Evolutionary conservation across 2,113 vertebrate genomes (phyloP).

Genomic region (Paramisgurnus dabryanus): DNA sequence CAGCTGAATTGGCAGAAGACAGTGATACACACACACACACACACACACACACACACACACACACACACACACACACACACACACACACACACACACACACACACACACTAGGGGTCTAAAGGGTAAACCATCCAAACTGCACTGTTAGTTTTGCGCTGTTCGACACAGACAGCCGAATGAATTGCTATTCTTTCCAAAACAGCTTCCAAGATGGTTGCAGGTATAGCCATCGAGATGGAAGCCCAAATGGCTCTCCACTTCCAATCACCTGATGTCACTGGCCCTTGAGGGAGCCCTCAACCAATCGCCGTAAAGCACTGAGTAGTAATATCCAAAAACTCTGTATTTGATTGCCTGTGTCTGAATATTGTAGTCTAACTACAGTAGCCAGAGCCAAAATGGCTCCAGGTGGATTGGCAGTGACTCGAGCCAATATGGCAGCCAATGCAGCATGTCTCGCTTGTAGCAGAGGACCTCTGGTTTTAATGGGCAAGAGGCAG

Average conservation of each 20-base stretch:
- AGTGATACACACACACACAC: not conserved
- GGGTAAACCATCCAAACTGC: not conserved
- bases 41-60: too few species aligned
- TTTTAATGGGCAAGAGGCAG: slow-evolving; percentile 44
- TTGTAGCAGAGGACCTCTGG: slow-evolving; percentile 41
- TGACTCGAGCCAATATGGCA: slow-evolving; percentile 50
- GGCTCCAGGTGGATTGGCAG: slow-evolving; percentile 53
- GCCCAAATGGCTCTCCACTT: slow-evolving; percentile 44
- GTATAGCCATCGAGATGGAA: slow-evolving; percentile 5
- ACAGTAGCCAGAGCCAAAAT: slow-evolving; percentile 44
- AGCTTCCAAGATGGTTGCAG: slow-evolving; percentile 44
- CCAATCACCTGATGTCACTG: slow-evolving; percentile 40
- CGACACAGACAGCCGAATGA: not conserved
- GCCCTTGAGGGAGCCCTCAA: slow-evolving; percentile 42
- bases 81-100: too few species aligned
- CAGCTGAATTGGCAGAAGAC: not conserved
- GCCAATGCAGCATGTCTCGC: slow-evolving; percentile 48
- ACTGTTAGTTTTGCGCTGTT: not conserved
- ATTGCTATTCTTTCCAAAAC: slow-evolving; percentile 27
- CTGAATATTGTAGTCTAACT: slow-evolving; percentile 42
- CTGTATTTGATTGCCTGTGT: slow-evolving; percentile 23
- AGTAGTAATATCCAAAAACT: slow-evolving; percentile 24
- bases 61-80: too few species aligned
- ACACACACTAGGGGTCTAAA: not conserved
- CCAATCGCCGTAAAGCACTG: slow-evolving; percentile 43